Conservation (phyloP, 2,797 vertebrate genomes). For the Parauchenoglanis ngamensis region DNA sequence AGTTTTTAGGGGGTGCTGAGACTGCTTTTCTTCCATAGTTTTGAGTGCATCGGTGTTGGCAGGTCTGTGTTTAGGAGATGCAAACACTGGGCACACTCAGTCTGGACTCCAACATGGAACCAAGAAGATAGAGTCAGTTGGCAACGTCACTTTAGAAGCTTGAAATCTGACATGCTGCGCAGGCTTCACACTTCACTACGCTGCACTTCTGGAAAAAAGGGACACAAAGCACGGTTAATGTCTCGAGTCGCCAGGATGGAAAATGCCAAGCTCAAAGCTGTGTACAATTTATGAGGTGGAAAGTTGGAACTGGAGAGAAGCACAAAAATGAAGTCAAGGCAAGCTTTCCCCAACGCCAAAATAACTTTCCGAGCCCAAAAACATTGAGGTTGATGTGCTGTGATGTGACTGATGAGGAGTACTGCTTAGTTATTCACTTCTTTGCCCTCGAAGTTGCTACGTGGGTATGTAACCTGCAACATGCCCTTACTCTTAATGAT, state of each 20-base stretch:
- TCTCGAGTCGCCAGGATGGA: background rate
- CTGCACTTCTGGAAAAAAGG: background rate
- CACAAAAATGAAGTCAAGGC: background rate
- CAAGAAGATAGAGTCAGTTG: background rate
- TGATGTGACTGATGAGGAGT: background rate
- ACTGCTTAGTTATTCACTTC: background rate
- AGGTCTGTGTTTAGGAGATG: background rate
- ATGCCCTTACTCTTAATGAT: background rate
- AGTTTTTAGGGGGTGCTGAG: background rate
- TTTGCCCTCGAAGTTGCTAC: background rate
- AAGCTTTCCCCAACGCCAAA: background rate
- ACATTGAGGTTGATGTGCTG: background rate
- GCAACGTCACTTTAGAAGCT: background rate
- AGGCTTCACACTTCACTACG: slow-evolving; percentile 10
- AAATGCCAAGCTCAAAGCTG: slow-evolving; percentile 11
- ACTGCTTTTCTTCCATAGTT: background rate
- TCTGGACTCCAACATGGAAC: background rate
- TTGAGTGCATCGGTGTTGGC: background rate
- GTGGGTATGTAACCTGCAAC: background rate
- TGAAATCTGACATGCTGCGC: background rate
- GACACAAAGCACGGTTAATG: slow-evolving; percentile 16
- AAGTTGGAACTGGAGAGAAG: slow-evolving; percentile 6
- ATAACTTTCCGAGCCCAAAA: background rate
- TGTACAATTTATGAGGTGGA: slow-evolving; percentile 40
- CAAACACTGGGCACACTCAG: background rate